Percentiles rank a stretch among this genome's conserved stretches.
These are phyloP conservation scores for Scophthalmus maximus DNA, from an alignment of 2,113 vertebrate species.

Conservation along the genomic window DNA sequence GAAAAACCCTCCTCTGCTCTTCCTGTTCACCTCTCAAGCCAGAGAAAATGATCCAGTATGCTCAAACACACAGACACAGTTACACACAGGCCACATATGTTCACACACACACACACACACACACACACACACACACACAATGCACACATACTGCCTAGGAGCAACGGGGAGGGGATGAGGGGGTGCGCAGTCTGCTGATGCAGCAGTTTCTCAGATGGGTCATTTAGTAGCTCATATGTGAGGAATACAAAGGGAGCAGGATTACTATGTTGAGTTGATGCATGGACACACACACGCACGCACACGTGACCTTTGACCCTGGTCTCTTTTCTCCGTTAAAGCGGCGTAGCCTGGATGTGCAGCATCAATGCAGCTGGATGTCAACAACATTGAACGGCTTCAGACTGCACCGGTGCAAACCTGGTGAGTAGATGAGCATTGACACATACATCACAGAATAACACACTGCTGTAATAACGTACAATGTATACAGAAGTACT, in stretches of 20 bases:
- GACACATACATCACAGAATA: neutral
- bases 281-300: conserved; percentile 45
- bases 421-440: conserved; percentile 40
- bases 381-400: conserved; percentile 16
- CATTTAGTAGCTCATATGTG: conserved; percentile 69
- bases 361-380: conserved; percentile 22
- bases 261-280: conserved; percentile 60
- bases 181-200: conserved; percentile 69
- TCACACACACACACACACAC: conserved; percentile 43
- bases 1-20: conserved; percentile 49
- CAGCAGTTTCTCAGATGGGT: conserved; percentile 72
- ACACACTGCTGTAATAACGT: neutral
- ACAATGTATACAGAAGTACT: neutral
- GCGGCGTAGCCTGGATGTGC: conserved; percentile 20
- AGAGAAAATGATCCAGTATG: conserved; percentile 41
- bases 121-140: conserved; percentile 51
- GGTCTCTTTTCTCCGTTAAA: conserved; percentile 17
- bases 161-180: conserved; percentile 60
- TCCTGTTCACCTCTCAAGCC: conserved; percentile 59
- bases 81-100: conserved; percentile 46
- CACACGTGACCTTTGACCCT: conserved; percentile 35
- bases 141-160: conserved; percentile 52
- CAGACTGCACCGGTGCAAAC: neutral
- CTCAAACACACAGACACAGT: conserved; percentile 46
- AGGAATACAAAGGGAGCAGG: conserved; percentile 72